Evolutionary conservation across 2,113 vertebrate genomes (phyloP), one percentile per base, ranked within the genome.

Genomic region (Ploceus nigricollis): DNA sequence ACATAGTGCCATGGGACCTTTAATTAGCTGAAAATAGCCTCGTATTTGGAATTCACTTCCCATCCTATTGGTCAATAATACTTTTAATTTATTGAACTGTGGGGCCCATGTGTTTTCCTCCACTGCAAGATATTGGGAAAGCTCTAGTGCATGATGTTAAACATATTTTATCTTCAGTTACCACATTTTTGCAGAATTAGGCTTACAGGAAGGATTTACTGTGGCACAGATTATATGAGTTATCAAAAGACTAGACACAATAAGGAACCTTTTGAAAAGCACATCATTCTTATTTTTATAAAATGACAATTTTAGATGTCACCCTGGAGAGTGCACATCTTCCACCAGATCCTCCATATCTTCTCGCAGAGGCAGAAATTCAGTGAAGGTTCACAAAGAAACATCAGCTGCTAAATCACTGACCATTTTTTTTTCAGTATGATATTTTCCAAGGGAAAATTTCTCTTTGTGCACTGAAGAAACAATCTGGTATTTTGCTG

Each of bases 21-120:
- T 94, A 95, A 95, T 96, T 95, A 94, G 30, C 53, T 90, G 51
- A 65, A 96, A 97, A 90, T 90, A 77, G 64, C 71, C 71, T 88
- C 33, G 18, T 88, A 77, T 95, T 93, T 88, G 53, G 58, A 96
- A 95, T 88, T 63, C 54, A 58, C 57, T 95, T 93, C 33, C 42
- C 39, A 88, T 80, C 71, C 66, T 72, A 27, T 77, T 91, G 58
- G 63, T 85, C 91, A 95, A 66, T 94, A 96, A 66, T 58, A 53
- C 30, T 86, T 90, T 63, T 51, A 57, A 35, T 63, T 82, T 96
- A 91, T 72, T 93, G 95, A 95, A 76, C 66, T 86, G 39, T 63
- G 77, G 75, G 63, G 8, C 39, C 33, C 45, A 60, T 77, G 63
- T 77, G 15, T 80, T 93, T 87, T 86, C 27, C 13, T 17, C 56